Percentiles rank a stretch among this genome's conserved stretches.
These are phyloP conservation scores for Dipodomys merriami DNA, from an alignment of 2,113 vertebrate genomes.

Conservation along the genomic window DNA sequence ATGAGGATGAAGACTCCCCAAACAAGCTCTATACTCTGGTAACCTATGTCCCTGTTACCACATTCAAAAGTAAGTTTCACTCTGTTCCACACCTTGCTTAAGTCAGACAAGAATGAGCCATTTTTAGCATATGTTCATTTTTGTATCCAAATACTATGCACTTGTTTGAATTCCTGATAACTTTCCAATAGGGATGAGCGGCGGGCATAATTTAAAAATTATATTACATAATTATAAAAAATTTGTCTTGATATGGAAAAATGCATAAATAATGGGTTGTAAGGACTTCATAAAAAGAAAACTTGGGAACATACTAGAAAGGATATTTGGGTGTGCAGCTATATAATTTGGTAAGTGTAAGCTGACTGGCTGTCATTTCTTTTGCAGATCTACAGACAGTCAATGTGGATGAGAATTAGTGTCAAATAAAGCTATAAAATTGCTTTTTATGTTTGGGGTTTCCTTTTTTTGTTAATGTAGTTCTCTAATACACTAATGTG, in stretches of 20 bases:
- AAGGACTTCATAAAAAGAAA: too few species aligned
- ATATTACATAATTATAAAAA: background rate
- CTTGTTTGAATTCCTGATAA: background rate
- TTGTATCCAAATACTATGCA: background rate
- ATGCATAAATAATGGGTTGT: background rate
- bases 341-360: background rate
- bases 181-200: background rate
- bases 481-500: too few species aligned
- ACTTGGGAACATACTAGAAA: background rate
- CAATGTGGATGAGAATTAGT: constrained; percentile 97
- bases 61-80: constrained; percentile 93
- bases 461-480: background rate
- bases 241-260: background rate
- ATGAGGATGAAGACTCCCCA: constrained; percentile 98
- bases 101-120: background rate
- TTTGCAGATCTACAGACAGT: constrained; percentile 95
- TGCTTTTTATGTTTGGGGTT: background rate
- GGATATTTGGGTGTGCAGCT: too few species aligned
- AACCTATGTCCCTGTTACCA: constrained; percentile 96
- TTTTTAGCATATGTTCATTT: background rate
- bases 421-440: constrained; percentile 85
- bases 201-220: background rate
- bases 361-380: constrained; percentile 34
- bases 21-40: constrained; percentile 97
- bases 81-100: background rate